phyloP scores from a whole-genome alignment of 2,113 vertebrate species.

The Zosterops japonicus region DNA sequence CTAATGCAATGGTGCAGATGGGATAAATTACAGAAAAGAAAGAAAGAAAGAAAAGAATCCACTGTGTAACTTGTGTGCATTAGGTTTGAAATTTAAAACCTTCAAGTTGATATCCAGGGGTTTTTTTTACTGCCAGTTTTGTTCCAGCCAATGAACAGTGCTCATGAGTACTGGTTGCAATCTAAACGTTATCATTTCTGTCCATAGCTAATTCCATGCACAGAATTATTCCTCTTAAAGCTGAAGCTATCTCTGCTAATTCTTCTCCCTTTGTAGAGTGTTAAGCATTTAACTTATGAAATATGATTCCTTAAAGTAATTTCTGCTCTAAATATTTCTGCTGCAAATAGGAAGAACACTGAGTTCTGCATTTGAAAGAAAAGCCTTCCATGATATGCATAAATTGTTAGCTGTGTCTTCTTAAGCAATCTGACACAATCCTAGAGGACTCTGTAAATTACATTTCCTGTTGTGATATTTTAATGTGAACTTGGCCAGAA shows the following conservation, averaged over 20 bases:
- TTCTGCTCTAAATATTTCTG: slow-evolving; percentile 2
- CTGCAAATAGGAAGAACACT: background rate
- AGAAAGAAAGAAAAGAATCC: slow-evolving; percentile 25
- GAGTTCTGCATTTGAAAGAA: background rate
- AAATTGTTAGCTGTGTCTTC: background rate
- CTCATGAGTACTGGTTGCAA: background rate
- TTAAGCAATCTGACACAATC: background rate
- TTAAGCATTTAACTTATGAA: background rate
- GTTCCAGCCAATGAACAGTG: background rate
- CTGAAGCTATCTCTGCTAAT: slow-evolving; percentile 13
- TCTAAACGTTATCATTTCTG: slow-evolving; percentile 51
- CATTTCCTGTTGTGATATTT: slow-evolving; percentile 26
- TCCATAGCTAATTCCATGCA: background rate
- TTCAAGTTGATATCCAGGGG: background rate
- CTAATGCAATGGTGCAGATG: slow-evolving; percentile 36
- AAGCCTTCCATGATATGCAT: background rate
- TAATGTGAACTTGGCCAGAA: slow-evolving; percentile 1
- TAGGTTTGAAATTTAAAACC: slow-evolving; percentile 47
- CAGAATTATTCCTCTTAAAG: background rate
- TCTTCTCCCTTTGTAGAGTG: background rate
- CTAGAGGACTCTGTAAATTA: background rate
- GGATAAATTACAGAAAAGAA: slow-evolving; percentile 48
- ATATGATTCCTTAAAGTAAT: background rate
- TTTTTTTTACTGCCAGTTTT: background rate
- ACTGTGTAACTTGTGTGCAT: slow-evolving; percentile 21